Conservation (phyloP, 2,797 vertebrate genomes). For the Sarcophilus harrisii region DNA sequence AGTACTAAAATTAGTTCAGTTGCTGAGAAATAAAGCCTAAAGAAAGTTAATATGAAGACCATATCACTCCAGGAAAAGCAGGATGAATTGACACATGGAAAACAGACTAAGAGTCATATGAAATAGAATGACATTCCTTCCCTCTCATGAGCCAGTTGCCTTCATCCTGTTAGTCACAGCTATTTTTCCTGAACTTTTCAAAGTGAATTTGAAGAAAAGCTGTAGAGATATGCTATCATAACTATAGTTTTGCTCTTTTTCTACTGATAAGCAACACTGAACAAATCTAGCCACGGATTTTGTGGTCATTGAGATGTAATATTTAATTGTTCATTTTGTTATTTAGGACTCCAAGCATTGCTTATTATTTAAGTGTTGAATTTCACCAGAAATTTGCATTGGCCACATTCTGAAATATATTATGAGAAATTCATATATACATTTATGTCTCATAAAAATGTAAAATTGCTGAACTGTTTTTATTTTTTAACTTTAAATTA, state of each 20-base stretch:
- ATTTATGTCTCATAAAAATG: not conserved
- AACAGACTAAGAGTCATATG: not conserved
- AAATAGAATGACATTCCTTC: not conserved
- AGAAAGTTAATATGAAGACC: not conserved
- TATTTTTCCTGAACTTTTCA: not conserved
- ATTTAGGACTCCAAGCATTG: not conserved
- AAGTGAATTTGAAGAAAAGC: not conserved
- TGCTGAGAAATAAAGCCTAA: not conserved
- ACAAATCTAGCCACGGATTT: not conserved
- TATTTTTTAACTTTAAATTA: not conserved
- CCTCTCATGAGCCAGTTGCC: not conserved
- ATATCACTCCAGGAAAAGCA: not conserved
- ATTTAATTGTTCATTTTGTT: not conserved
- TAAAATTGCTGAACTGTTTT: not conserved
- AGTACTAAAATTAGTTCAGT: not conserved
- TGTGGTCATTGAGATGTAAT: not conserved
- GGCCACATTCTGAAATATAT: not conserved
- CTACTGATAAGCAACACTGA: not conserved
- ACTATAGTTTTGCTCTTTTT: not conserved
- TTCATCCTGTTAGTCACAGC: not conserved
- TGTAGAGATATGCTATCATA: not conserved
- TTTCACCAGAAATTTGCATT: not conserved
- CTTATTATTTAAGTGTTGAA: not conserved
- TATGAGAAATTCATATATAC: not conserved
- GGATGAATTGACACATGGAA: not conserved